Evolutionary conservation across 2,797 vertebrate species (phyloP).

Genomic region (Diplodus sargus): DNA sequence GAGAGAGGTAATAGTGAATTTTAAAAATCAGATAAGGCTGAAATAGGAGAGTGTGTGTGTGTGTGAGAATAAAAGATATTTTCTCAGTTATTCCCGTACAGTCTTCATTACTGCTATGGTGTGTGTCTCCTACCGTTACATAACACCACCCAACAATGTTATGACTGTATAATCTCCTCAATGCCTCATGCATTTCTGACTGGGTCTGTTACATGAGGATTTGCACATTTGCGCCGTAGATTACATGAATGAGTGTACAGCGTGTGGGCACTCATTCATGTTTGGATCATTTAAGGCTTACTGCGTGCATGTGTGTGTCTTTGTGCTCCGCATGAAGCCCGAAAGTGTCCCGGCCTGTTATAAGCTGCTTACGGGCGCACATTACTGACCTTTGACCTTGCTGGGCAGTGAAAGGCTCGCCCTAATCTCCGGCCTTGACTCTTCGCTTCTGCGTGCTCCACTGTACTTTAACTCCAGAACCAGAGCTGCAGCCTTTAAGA

Average conservation of each 20-base stretch:
- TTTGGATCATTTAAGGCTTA: conserved; percentile 59
- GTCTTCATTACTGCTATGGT: conserved; percentile 11
- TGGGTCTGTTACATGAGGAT: conserved; percentile 63
- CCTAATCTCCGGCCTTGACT: conserved; percentile 54
- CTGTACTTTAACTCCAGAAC: conserved; percentile 26
- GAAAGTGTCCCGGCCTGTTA: conserved; percentile 39
- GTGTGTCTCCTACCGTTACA: conserved; percentile 33
- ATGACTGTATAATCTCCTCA: conserved; percentile 57
- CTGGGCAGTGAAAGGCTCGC: conserved; percentile 73
- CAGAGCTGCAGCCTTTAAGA: conserved; percentile 21
- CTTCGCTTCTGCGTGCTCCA: neutral
- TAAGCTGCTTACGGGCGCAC: conserved; percentile 76
- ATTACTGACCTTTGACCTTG: conserved; percentile 70
- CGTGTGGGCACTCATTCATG: conserved; percentile 60
- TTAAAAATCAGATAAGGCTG: conserved; percentile 54
- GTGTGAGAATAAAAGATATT: conserved; percentile 18
- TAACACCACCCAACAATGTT: conserved; percentile 55
- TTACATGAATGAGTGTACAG: conserved; percentile 70
- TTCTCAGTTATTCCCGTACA: neutral
- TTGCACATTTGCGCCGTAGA: conserved; percentile 67
- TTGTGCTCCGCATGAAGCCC: conserved; percentile 38
- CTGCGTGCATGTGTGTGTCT: conserved; percentile 26
- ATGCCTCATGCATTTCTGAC: conserved; percentile 51
- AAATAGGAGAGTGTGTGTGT: conserved; percentile 32
- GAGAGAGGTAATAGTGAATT: conserved; percentile 51